Evolutionary conservation across 2,888 invertebrate species (phyloP), one percentile per base, ranked within the genome.

Genomic region (Gastrophysa polygoni): DNA sequence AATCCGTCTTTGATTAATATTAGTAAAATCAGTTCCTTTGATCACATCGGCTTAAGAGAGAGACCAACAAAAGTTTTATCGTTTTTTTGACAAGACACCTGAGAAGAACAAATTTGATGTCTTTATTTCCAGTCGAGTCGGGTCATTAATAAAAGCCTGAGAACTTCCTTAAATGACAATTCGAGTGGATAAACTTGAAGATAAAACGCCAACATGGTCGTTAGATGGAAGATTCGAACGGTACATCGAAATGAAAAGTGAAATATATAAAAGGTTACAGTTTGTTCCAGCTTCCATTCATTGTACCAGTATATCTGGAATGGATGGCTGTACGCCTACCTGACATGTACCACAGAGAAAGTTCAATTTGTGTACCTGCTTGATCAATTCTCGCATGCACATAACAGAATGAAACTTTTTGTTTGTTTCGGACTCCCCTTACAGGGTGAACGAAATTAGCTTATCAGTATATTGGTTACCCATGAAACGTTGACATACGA

Each of bases 1-100:
- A 78, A 78, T 78, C 78, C 76, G 59, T 67, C 71, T 70, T 74
- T 77, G 78, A 78, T 77, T 77, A 77, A 78, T 78, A 75, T 74
- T 72, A 72, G 77, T 73, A 73, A 71, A 75, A 72, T 69, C 70
- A 71, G 70, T 69, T 67, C 69, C 75, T 77, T 77, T 77, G 78
- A 77, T 77, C 73, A 70, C 62, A 59, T 67, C 69, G 71, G 67
- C 70, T 65, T 66, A 52, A 28, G 55, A 66, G 55, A 51, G 63
- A 65, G 61, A 59, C 59, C 59, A 59, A 67, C 68, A 69, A 66
- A 65, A 59, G 66, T 61, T 44, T 51, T 59, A 59, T 61, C 63
- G 60, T 55, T 57, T 64, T 65, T 66, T 66, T 66, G 61, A 60
- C 60, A 60, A 63, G 62, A 57, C 60, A 66, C 62, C 64, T 61